A percentile compares a stretch with the other conserved stretches of the same genome.
phyloP scores from a whole-genome alignment of 2,113 vertebrate species.

The Alectura lathami region DNA sequence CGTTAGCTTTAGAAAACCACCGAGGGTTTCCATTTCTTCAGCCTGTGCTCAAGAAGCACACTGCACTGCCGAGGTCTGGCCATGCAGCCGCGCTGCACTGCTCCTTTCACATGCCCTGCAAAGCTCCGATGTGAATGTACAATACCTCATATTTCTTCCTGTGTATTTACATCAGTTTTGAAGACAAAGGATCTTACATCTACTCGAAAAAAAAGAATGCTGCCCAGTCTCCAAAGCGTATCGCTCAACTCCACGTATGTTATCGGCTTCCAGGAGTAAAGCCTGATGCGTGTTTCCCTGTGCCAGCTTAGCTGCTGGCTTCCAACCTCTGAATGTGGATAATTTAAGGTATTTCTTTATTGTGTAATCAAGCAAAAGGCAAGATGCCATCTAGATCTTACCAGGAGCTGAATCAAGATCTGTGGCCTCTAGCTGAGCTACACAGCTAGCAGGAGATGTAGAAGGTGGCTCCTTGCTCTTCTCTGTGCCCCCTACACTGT shows the following conservation, averaged over 20 bases:
- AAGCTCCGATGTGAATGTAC: neutral
- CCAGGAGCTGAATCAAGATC: neutral
- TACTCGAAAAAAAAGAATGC: neutral
- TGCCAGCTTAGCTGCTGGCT: neutral
- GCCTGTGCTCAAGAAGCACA: neutral
- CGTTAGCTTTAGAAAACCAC: neutral
- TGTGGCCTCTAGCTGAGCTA: neutral
- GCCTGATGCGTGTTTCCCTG: neutral
- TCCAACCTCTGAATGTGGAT: neutral
- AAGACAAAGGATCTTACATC: neutral
- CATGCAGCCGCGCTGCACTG: too few relatives aligned
- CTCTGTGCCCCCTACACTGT: neutral
- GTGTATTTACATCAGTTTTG: rapidly evolving
- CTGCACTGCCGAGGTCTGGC: neutral
- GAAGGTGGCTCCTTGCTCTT: neutral
- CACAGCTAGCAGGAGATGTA: neutral
- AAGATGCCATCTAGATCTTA: neutral
- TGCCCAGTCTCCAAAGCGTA: neutral
- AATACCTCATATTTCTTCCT: neutral
- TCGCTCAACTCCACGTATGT: neutral
- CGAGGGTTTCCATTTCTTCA: neutral
- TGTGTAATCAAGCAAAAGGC: neutral
- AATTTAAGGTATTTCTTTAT: neutral
- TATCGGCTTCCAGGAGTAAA: neutral
- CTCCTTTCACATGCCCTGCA: neutral